A percentile compares a stretch with the other conserved stretches of the same genome.
Conservation (phyloP, 2,113 vertebrate genomes). For the Corynorhinus townsendii region DNA sequence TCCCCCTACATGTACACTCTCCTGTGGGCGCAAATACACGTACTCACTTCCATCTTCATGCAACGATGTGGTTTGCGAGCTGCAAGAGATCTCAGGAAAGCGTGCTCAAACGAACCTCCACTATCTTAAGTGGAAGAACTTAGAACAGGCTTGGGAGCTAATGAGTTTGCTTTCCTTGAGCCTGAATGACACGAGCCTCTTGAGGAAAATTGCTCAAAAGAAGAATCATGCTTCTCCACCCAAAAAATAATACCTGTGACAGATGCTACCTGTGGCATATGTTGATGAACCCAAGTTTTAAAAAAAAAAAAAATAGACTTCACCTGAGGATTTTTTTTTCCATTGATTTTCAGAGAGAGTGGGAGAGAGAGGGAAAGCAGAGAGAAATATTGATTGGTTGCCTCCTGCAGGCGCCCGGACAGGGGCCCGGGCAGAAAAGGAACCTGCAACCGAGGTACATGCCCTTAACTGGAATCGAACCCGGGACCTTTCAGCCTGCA, state of each 20-base stretch:
- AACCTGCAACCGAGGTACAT: too few species aligned
- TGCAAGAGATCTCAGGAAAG: background rate
- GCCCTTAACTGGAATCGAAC: too few species aligned
- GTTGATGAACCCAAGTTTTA: background rate
- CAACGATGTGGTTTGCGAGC: background rate
- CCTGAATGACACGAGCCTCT: accelerated
- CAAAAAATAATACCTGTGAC: background rate
- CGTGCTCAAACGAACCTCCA: background rate
- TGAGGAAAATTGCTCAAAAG: background rate
- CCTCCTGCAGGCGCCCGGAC: too few species aligned
- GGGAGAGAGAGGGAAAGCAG: too few species aligned
- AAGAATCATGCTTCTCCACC: background rate
- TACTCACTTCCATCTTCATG: background rate
- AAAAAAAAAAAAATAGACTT: too few species aligned
- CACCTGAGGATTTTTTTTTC: too few species aligned
- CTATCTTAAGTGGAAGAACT: background rate
- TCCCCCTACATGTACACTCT: background rate
- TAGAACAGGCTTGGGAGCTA: background rate
- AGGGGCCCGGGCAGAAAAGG: too few species aligned
- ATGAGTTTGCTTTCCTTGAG: background rate
- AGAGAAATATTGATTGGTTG: too few species aligned
- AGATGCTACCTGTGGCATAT: background rate
- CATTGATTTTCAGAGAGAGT: too few species aligned
- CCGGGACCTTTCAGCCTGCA: too few species aligned
- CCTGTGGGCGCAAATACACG: background rate